Percentiles rank a stretch among this genome's conserved stretches.
These are phyloP conservation scores for Caenorhabditis sp. DNA, from an alignment of 2,888 invertebrate species.

Conservation along the genomic window DNA sequence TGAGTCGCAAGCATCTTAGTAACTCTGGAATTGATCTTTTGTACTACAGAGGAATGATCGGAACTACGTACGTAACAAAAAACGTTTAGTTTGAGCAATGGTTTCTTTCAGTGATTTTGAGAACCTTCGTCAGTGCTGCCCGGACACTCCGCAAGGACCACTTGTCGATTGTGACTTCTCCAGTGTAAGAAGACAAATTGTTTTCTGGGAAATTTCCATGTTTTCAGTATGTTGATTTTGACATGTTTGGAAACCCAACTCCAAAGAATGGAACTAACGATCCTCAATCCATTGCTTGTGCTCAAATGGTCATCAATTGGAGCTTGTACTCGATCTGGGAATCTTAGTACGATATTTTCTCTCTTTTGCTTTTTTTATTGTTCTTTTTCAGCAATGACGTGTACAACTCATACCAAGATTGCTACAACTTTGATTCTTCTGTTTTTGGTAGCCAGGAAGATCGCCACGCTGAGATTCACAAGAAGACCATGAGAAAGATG, in stretches of 20 bases:
- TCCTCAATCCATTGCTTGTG: conserved; percentile 61
- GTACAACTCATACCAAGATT: conserved; percentile 76
- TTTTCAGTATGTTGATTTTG: conserved; percentile 56
- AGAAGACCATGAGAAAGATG: conserved; percentile 56
- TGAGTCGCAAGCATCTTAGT: conserved; percentile 71
- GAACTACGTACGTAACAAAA: conserved; percentile 63
- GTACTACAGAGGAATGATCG: conserved; percentile 76
- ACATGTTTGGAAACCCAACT: conserved; percentile 61
- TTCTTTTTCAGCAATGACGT: conserved; percentile 71
- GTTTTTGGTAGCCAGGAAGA: conserved; percentile 34
- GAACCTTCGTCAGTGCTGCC: conserved; percentile 68
- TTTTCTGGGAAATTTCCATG: background rate
- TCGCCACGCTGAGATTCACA: conserved; percentile 27
- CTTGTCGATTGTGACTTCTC: conserved; percentile 73
- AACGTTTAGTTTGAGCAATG: background rate
- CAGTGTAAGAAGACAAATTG: conserved; percentile 13
- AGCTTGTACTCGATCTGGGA: conserved; percentile 67
- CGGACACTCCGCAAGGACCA: conserved; percentile 55
- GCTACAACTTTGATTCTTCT: conserved; percentile 66
- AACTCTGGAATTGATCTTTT: conserved; percentile 76
- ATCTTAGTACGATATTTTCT: conserved; percentile 54
- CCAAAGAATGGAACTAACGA: conserved; percentile 55
- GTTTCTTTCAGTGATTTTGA: conserved; percentile 66
- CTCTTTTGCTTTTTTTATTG: background rate
- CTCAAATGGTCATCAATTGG: conserved; percentile 66